Percentiles rank a stretch among this genome's conserved stretches.
Evolutionary conservation across 2,888 invertebrate species (phyloP).

Genomic region (Pasiphila rectangulata): DNA sequence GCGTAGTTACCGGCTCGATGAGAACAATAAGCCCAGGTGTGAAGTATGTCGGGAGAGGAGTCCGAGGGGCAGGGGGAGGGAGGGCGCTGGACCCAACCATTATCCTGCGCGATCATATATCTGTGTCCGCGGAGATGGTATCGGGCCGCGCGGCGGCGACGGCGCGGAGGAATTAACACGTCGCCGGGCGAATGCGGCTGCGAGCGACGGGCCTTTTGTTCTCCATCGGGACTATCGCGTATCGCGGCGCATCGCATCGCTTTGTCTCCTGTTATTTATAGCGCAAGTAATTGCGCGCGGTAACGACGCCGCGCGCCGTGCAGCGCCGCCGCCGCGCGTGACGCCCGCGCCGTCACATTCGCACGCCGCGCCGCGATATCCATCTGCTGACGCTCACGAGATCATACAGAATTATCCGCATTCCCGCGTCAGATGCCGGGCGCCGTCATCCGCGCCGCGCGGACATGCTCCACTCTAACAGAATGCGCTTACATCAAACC

Average conservation of each 20-base stretch:
- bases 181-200: slow-evolving; percentile 31
- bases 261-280: slow-evolving; percentile 46
- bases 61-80: not conserved
- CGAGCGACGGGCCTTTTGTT: slow-evolving; percentile 16
- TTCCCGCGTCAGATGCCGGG: slow-evolving; percentile 5
- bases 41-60: not conserved
- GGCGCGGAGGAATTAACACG: slow-evolving; percentile 45
- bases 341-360: slow-evolving; percentile 6
- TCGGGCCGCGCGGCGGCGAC: slow-evolving; percentile 7
- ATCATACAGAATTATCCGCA: slow-evolving; percentile 6
- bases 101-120: slow-evolving; percentile 25
- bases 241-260: slow-evolving; percentile 19
- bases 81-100: not conserved
- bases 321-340: slow-evolving; percentile 2
- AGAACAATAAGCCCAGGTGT: not conserved
- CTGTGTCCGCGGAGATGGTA: slow-evolving; percentile 34
- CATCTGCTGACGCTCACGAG: slow-evolving; percentile 1
- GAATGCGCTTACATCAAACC: no score
- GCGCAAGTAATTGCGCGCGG: slow-evolving; percentile 24
- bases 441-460: no score
- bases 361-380: slow-evolving; percentile 8
- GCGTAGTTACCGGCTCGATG: no score
- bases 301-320: slow-evolving; percentile 26
- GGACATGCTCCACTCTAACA: no score
- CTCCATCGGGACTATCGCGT: slow-evolving; percentile 23